Evolutionary conservation across 23 tunicate genomes (phyloP).

Genomic region (Diplosoma virens): DNA sequence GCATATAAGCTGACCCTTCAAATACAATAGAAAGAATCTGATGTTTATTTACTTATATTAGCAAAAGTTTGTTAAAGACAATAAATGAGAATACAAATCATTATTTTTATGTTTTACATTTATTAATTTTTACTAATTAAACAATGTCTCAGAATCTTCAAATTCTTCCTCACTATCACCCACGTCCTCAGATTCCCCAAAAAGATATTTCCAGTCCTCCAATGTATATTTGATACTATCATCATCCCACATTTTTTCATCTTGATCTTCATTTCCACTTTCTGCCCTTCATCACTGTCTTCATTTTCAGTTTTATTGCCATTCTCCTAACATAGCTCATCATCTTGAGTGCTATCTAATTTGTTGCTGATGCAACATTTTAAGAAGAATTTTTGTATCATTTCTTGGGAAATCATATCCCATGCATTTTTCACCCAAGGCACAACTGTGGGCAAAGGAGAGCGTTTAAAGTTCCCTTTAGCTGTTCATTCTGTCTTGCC

Average conservation of each 20-base stretch:
- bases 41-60: too few relatives aligned
- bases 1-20: too few relatives aligned
- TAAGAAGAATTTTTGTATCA: neutral
- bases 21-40: too few relatives aligned
- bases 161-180: conserved; percentile 11
- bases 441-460: conserved; percentile 20
- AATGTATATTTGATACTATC: neutral
- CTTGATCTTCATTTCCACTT: conserved; percentile 9
- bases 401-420: conserved; percentile 2
- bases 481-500: conserved; percentile 5
- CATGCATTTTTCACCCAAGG: conserved; percentile 22
- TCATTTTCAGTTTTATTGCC: too few relatives aligned
- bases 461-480: conserved; percentile 11
- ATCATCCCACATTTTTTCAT: conserved; percentile 5
- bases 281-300: too few relatives aligned
- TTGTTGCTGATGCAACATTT: conserved; percentile 16
- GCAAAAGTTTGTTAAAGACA: neutral
- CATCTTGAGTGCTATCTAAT: too few relatives aligned
- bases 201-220: conserved; percentile 18
- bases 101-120: neutral
- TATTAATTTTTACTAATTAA: too few relatives aligned
- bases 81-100: neutral
- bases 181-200: conserved; percentile 9
- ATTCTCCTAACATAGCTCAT: neutral
- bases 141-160: conserved; percentile 20